Percentiles rank a stretch among this genome's conserved stretches.
These are phyloP conservation scores for Lymantria monacha DNA, from an alignment of 2,888 invertebrate species.

Conservation along the genomic window DNA sequence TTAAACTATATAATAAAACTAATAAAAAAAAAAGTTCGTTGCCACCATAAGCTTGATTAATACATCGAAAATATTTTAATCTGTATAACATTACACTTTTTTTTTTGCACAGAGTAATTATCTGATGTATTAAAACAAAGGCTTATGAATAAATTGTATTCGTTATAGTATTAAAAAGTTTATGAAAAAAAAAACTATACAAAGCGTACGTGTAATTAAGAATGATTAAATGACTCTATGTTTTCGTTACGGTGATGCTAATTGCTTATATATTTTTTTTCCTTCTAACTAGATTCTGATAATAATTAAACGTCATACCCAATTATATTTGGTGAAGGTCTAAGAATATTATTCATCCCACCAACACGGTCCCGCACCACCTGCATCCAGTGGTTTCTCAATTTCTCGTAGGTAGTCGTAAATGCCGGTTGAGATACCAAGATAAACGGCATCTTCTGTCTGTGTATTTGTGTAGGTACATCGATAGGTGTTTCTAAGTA, in stretches of 20 bases:
- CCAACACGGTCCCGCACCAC: too few species aligned
- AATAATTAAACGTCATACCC: too few species aligned
- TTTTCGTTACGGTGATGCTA: neutral
- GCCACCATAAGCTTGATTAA: neutral
- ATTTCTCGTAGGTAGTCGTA: too few species aligned
- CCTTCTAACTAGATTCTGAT: neutral
- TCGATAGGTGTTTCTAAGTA: too few species aligned
- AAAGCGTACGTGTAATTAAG: constrained; percentile 2
- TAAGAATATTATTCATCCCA: too few species aligned
- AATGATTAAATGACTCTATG: constrained; percentile 2
- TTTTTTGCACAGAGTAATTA: neutral
- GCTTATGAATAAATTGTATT: neutral
- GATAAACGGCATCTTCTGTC: too few species aligned
- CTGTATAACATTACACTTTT: neutral
- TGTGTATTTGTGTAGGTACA: too few species aligned
- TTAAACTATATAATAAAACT: too few species aligned
- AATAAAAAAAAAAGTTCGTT: neutral
- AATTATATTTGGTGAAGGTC: too few species aligned
- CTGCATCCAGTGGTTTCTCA: too few species aligned
- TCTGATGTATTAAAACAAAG: neutral
- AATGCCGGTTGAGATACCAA: too few species aligned
- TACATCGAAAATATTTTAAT: neutral
- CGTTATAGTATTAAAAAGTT: neutral
- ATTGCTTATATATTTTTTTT: neutral
- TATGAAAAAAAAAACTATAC: neutral